These are phyloP conservation scores for Byasa hedistus DNA, from an alignment of 2,888 invertebrate genomes.

Conservation along the genomic window DNA sequence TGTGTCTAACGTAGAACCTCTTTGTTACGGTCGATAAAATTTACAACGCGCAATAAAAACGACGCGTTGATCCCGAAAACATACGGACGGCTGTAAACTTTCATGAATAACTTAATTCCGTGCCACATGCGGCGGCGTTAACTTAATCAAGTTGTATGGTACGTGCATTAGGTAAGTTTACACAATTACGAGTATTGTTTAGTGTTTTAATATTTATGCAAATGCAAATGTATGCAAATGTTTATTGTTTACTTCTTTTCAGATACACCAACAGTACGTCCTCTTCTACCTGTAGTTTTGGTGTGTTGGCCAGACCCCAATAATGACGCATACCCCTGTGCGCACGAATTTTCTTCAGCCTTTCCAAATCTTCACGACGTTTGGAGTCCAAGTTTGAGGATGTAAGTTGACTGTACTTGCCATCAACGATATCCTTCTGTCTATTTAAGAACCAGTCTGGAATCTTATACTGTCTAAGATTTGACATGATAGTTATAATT, in stretches of 20 bases:
- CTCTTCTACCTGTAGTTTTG: constrained; percentile 99
- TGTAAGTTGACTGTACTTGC: constrained; percentile 97
- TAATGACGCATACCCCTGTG: constrained; percentile 99
- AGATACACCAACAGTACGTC: constrained; percentile 99
- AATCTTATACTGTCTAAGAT: constrained; percentile 99
- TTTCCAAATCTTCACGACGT: constrained; percentile 99
- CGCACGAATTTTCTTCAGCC: constrained; percentile 99
- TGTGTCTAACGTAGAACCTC: too few species aligned
- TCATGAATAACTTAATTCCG: too few species aligned
- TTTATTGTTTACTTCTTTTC: constrained; percentile 97
- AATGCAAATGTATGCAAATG: constrained; percentile 4
- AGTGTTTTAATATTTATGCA: too few species aligned
- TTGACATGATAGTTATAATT: constrained; percentile 98
- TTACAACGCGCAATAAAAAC: too few species aligned
- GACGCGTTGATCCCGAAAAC: too few species aligned
- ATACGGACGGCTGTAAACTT: too few species aligned
- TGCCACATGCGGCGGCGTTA: too few species aligned
- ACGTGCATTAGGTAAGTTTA: too few species aligned
- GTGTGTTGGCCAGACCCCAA: constrained; percentile 99
- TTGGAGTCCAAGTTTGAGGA: constrained; percentile 97
- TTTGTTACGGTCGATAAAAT: too few species aligned
- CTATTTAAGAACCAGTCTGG: constrained; percentile 99
- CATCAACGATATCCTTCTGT: constrained; percentile 99
- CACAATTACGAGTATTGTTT: too few species aligned
- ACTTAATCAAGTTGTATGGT: too few species aligned